Evolutionary conservation across 2,113 vertebrate genomes (phyloP).

Genomic region (Brachyistius frenatus): DNA sequence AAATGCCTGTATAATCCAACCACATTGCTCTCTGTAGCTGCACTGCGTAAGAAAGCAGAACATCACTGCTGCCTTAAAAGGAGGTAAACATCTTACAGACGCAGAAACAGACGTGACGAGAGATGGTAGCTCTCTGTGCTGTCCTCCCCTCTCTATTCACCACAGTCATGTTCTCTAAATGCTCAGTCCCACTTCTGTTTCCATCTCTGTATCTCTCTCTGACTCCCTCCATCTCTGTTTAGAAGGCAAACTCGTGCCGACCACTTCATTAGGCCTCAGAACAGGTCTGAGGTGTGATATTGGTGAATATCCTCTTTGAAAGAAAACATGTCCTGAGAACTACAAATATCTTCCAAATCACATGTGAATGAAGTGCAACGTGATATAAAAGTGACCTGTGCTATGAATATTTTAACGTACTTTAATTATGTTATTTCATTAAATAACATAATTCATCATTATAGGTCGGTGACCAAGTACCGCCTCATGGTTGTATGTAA

Average conservation of each 20-base stretch:
- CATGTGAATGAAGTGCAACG: neutral
- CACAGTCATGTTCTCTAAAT: conserved; percentile 23
- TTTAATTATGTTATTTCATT: neutral
- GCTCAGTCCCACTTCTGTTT: conserved; percentile 29
- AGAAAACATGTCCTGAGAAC: neutral
- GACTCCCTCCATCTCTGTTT: conserved; percentile 12
- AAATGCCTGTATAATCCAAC: conserved; percentile 11
- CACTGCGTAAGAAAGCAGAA: conserved; percentile 54
- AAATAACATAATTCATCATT: too few relatives aligned
- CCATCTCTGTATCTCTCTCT: conserved; percentile 10
- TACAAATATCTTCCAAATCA: neutral
- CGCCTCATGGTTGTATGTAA: too few relatives aligned
- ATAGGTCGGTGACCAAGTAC: too few relatives aligned
- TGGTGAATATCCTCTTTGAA: neutral
- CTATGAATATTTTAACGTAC: neutral
- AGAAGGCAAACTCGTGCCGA: conserved; percentile 27
- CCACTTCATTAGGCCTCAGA: conserved; percentile 36
- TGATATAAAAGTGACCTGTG: neutral
- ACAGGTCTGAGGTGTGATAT: neutral
- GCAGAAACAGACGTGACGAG: conserved; percentile 54
- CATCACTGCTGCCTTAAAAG: conserved; percentile 80
- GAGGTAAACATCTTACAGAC: conserved; percentile 67
- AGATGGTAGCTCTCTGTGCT: conserved; percentile 49
- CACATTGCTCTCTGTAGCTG: conserved; percentile 43
- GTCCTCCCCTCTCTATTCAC: conserved; percentile 42